These are phyloP conservation scores for Drosophila merina DNA, from an alignment of 2,888 invertebrate genomes.

Conservation along the genomic window DNA sequence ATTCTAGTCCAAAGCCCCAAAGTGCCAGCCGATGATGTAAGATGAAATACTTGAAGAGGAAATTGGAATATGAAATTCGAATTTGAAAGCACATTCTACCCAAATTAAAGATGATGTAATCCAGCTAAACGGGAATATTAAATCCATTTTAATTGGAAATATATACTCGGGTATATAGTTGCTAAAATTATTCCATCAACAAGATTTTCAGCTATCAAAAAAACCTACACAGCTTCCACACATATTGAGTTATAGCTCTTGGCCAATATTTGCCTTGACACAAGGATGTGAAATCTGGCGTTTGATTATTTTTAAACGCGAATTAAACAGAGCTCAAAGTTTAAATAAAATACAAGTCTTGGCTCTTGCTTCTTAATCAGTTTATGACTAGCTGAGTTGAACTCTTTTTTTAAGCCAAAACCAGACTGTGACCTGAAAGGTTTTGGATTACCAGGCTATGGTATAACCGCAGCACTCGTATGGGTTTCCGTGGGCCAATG, in stretches of 20 bases:
- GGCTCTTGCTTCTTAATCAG: not conserved
- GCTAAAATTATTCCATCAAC: conserved; percentile 2
- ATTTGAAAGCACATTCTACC: not conserved
- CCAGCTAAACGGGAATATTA: conserved; percentile 1
- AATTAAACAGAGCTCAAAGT: not conserved
- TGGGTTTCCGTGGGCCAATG: conserved; percentile 32
- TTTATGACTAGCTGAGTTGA: not conserved
- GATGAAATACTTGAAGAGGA: conserved; percentile 1
- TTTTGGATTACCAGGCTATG: conserved; percentile 21
- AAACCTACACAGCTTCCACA: not conserved
- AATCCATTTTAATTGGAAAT: conserved; percentile 1
- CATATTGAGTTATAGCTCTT: not conserved
- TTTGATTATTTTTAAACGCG: not conserved
- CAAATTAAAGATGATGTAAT: conserved; percentile 18
- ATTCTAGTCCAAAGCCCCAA: not conserved
- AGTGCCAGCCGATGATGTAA: conserved; percentile 22
- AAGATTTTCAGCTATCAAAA: conserved; percentile 2
- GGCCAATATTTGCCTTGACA: conserved; percentile 20
- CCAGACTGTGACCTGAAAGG: conserved; percentile 15
- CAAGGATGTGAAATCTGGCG: conserved; percentile 13
- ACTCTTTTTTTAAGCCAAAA: not conserved
- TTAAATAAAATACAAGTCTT: not conserved
- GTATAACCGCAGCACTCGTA: conserved; percentile 34
- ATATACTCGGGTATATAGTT: not conserved
- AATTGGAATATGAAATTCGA: not conserved